Percentiles rank a stretch among this genome's conserved stretches.
Evolutionary conservation across 2,797 vertebrate genomes (phyloP).

Genomic region (Hapalemur alaotrensis): DNA sequence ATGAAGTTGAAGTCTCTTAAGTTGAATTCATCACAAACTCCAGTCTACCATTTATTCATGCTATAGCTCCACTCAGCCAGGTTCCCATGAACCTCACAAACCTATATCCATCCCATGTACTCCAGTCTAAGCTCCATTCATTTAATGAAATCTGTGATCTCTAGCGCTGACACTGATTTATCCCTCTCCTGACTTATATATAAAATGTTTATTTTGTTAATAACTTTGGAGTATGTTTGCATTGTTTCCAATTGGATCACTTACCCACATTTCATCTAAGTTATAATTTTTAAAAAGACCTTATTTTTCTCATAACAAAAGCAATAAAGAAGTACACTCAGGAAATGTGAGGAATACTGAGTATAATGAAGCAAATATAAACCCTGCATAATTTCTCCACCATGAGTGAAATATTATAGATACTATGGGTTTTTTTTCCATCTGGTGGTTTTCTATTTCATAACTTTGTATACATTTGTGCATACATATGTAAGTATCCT

Average conservation of each 20-base stretch:
- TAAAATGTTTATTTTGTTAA: neutral
- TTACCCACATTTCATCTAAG: neutral
- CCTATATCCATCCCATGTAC: no score
- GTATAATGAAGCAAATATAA: neutral
- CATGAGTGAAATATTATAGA: neutral
- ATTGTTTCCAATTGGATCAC: neutral
- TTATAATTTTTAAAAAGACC: neutral
- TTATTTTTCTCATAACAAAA: neutral
- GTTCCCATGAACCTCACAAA: neutral
- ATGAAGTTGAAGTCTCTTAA: neutral
- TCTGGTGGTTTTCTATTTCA: neutral
- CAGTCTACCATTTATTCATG: neutral
- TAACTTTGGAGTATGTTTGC: neutral
- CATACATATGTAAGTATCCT: neutral
- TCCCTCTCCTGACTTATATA: neutral
- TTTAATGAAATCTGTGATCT: neutral
- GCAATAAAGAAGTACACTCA: neutral
- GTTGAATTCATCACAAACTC: neutral
- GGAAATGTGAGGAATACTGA: neutral
- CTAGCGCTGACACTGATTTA: neutral
- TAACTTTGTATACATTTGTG: neutral
- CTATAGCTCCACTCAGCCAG: neutral
- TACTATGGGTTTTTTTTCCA: neutral
- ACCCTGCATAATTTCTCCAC: neutral
- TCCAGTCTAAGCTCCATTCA: neutral